A percentile compares a stretch with the other conserved stretches of the same genome.
phyloP scores from a whole-genome alignment of 92 coral and sea anemone genomes.

The Metridium senile region DNA sequence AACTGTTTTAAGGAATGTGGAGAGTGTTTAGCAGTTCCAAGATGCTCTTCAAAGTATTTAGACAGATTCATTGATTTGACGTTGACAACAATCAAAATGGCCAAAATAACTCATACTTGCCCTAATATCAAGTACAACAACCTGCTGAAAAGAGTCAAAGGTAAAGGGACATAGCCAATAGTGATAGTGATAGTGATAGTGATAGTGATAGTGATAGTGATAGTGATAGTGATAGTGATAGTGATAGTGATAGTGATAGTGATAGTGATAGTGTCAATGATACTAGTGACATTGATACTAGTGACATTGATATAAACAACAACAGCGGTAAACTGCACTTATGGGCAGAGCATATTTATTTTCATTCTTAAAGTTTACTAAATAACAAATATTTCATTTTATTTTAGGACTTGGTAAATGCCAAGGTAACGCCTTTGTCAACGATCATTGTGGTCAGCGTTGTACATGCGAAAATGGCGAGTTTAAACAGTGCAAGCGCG shows the following conservation, averaged over 20 bases:
- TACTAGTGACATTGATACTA: no score
- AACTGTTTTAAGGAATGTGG: no score
- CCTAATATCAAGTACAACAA: neutral
- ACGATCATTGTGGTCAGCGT: constrained; percentile 51
- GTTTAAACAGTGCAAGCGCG: constrained; percentile 36
- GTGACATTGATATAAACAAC: no score
- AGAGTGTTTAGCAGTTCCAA: constrained; percentile 11
- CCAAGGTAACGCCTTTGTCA: neutral
- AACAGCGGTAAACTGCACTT: no score
- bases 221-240: no score
- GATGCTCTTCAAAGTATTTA: constrained; percentile 1
- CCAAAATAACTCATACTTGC: neutral
- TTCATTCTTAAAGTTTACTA: no score
- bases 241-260: no score
- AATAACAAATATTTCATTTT: neutral
- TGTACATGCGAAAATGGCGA: constrained; percentile 41
- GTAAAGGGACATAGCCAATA: neutral
- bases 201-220: no score
- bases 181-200: no score
- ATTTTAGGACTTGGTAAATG: neutral
- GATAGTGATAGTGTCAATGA: no score
- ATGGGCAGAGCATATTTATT: no score
- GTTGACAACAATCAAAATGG: neutral
- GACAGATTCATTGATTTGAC: neutral
- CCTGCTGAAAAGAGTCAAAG: neutral